Evolutionary conservation across 1,140 invertebrate species (phyloP).

Genomic region (Drosophila bocki): DNA sequence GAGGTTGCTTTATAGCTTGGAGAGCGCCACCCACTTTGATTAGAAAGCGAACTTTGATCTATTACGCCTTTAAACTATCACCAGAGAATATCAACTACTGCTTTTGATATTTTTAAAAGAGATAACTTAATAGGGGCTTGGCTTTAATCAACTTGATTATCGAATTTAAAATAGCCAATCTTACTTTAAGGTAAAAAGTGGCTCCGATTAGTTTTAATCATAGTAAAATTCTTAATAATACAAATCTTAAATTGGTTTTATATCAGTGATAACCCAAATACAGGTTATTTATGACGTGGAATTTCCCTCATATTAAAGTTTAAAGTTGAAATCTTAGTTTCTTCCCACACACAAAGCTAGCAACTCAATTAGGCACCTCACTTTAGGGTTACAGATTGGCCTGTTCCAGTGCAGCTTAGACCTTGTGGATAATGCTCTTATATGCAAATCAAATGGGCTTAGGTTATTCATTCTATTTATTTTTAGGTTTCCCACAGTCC

Average conservation of each 20-base stretch:
- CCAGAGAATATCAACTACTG: not conserved
- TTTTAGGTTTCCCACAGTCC: conserved; percentile 73
- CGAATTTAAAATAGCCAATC: conserved; percentile 1
- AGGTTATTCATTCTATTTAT: conserved; percentile 46
- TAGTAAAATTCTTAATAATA: not conserved
- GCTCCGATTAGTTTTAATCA: not conserved
- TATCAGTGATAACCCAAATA: not conserved
- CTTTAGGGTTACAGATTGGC: conserved; percentile 31
- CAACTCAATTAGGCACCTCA: conserved; percentile 11
- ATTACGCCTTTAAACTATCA: not conserved
- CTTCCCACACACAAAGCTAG: not conserved
- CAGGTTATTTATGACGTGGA: not conserved
- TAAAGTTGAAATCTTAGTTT: not conserved
- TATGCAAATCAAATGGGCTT: conserved; percentile 74
- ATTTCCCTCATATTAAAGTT: not conserved
- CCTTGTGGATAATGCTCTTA: conserved; percentile 9
- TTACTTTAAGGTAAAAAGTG: not conserved
- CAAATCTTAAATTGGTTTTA: not conserved
- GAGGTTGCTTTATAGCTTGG: not conserved
- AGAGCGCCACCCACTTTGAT: not conserved
- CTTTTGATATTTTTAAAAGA: not conserved
- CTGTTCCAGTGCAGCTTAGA: conserved; percentile 20
- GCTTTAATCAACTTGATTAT: conserved; percentile 18
- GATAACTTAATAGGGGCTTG: not conserved
- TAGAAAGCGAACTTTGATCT: conserved; percentile 10